Percentiles rank a stretch among this genome's conserved stretches.
These are phyloP conservation scores for Petaurus breviceps DNA, from an alignment of 2,113 vertebrate genomes.

Conservation along the genomic window DNA sequence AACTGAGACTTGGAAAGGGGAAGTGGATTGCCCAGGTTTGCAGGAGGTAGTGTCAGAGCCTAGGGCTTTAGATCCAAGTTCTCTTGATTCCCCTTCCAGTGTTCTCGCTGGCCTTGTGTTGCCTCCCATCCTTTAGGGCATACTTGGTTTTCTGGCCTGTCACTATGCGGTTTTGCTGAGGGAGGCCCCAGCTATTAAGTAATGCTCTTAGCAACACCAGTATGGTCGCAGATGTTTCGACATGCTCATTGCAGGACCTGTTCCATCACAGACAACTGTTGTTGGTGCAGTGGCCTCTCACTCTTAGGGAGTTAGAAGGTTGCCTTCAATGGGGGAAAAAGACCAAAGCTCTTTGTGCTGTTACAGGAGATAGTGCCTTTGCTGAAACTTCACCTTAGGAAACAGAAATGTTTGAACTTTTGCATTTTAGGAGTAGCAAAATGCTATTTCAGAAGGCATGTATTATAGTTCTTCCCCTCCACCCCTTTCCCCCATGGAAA, in stretches of 20 bases:
- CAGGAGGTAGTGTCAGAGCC: background rate
- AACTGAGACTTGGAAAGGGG: background rate
- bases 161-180: conserved; percentile 13
- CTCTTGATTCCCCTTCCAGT: background rate
- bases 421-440: background rate
- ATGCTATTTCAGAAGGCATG: background rate
- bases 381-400: background rate
- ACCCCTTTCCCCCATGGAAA: background rate
- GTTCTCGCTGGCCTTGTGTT: background rate
- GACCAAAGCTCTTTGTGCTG: background rate
- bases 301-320: background rate
- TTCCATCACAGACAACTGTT: background rate
- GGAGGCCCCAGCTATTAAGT: conserved; percentile 45
- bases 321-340: background rate
- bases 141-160: background rate
- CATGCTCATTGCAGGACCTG: background rate
- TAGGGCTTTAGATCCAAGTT: background rate
- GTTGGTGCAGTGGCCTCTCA: background rate
- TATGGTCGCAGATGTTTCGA: background rate
- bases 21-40: background rate
- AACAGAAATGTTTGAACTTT: background rate
- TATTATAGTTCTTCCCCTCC: background rate
- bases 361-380: background rate
- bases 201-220: conserved; percentile 48
- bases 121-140: background rate